These are phyloP conservation scores for Oncorhynchus nerka DNA, from an alignment of 2,113 vertebrate species.

Conservation along the genomic window DNA sequence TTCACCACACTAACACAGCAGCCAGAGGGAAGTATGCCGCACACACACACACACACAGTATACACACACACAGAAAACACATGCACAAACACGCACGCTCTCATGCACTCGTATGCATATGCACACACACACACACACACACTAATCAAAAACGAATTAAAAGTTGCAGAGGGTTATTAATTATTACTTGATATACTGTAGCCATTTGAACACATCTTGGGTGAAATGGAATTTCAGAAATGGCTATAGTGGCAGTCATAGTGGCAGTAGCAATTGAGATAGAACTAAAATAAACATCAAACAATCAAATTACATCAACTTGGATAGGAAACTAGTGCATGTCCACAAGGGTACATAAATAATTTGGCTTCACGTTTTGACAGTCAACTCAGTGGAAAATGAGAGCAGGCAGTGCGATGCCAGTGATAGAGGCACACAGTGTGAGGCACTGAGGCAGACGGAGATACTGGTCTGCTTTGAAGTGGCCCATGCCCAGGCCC, in stretches of 20 bases:
- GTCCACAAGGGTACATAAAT: background rate
- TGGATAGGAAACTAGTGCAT: background rate
- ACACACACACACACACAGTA: slow-evolving; percentile 14
- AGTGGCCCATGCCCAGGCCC: slow-evolving; percentile 22
- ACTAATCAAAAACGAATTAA: slow-evolving; percentile 46
- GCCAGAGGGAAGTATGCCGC: slow-evolving; percentile 37
- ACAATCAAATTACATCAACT: background rate
- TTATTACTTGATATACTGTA: slow-evolving; percentile 36
- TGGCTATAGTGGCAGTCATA: background rate
- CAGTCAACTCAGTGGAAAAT: background rate
- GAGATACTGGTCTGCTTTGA: slow-evolving; percentile 13
- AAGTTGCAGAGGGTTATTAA: slow-evolving; percentile 44
- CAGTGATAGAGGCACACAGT: slow-evolving; percentile 28
- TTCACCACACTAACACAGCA: slow-evolving; percentile 59
- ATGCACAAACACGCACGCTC: slow-evolving; percentile 26
- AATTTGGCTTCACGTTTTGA: background rate
- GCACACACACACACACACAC: slow-evolving; percentile 34
- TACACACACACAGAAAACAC: slow-evolving; percentile 20
- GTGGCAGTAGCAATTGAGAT: background rate
- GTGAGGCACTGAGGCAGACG: slow-evolving; percentile 29
- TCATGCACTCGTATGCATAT: slow-evolving; percentile 28
- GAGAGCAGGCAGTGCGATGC: background rate
- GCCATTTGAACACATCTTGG: slow-evolving; percentile 11
- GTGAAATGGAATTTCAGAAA: background rate
- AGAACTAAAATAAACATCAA: background rate